These are phyloP conservation scores for Cecidostiba fungosa DNA, from an alignment of 2,888 invertebrate genomes.

Conservation along the genomic window DNA sequence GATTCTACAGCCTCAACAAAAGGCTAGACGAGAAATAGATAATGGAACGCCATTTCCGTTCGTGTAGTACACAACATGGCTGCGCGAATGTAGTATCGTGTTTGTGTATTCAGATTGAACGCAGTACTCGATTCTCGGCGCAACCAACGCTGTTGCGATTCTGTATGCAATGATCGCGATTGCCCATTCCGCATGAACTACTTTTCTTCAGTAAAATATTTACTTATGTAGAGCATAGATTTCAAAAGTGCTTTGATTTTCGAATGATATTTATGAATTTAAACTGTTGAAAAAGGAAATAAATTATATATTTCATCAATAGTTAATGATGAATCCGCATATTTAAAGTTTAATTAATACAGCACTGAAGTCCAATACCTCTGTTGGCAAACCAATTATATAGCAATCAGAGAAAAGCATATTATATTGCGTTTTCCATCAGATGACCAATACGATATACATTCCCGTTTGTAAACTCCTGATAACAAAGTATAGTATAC, in stretches of 20 bases:
- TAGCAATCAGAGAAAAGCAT: no score
- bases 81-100: constrained; percentile 3
- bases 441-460: no score
- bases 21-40: constrained; percentile 31
- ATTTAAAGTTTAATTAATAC: no score
- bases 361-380: no score
- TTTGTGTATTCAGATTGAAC: constrained; percentile 28
- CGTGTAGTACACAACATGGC: neutral
- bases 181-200: neutral
- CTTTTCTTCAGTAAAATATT: neutral
- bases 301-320: no score
- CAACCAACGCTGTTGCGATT: neutral
- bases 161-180: constrained; percentile 18
- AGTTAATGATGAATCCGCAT: no score
- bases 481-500: no score
- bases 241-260: neutral
- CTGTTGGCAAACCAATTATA: no score
- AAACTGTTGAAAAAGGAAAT: no score
- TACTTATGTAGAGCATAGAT: neutral
- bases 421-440: no score
- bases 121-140: neutral
- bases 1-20: constrained; percentile 35
- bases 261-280: neutral
- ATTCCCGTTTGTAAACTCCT: no score
- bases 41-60: constrained; percentile 15